Percentiles rank a stretch among this genome's conserved stretches.
These are phyloP conservation scores for Procambarus clarkii DNA, from an alignment of 1,140 invertebrate genomes.

Conservation along the genomic window DNA sequence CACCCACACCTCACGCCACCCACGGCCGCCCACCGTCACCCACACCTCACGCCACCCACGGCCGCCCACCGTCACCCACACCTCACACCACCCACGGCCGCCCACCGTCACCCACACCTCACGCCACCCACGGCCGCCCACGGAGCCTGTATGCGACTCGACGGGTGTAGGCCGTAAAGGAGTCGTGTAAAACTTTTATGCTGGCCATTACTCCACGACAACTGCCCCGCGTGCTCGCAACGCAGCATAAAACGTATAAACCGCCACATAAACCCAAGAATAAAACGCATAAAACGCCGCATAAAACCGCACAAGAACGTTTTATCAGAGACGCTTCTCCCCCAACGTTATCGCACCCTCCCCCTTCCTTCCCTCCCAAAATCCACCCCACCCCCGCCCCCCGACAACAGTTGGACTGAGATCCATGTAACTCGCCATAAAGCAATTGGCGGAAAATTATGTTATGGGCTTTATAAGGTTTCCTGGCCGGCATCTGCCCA, in stretches of 20 bases:
- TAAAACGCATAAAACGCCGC: constrained; percentile 62
- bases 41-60: not conserved
- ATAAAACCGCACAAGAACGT: constrained; percentile 67
- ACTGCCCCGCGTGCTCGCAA: constrained; percentile 60
- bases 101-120: not conserved
- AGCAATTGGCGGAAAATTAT: constrained; percentile 44
- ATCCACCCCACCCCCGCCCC: not conserved
- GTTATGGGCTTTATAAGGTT: constrained; percentile 12
- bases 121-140: not conserved
- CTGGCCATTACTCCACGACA: constrained; percentile 63
- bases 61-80: not conserved
- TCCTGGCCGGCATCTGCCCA: not conserved
- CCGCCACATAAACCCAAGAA: constrained; percentile 61
- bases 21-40: not conserved
- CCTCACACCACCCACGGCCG: not conserved
- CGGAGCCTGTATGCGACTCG: constrained; percentile 19
- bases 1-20: no score
- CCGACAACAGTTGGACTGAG: constrained; percentile 8
- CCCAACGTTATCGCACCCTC: not conserved
- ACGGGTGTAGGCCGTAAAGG: constrained; percentile 56
- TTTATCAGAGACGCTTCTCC: constrained; percentile 48
- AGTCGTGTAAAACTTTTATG: constrained; percentile 65
- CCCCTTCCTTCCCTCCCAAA: no score
- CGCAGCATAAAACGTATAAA: constrained; percentile 64
- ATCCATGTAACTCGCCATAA: constrained; percentile 7